These are phyloP conservation scores for Philereme transversata DNA, from an alignment of 2,888 invertebrate genomes.

Conservation along the genomic window DNA sequence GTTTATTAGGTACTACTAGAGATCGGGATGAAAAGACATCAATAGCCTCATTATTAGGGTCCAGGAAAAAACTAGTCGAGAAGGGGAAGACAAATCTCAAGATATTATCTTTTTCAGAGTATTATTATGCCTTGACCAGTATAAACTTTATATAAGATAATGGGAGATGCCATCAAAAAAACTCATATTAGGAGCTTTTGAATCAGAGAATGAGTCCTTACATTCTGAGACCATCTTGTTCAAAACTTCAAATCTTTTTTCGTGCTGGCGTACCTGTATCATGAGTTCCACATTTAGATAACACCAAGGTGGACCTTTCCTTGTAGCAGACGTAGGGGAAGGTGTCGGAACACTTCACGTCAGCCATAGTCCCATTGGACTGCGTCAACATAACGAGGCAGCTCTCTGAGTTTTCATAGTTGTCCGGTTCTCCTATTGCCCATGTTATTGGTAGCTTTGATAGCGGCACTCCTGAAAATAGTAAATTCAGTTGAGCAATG, in stretches of 20 bases:
- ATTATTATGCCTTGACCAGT: too few species aligned
- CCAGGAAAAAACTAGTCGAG: too few species aligned
- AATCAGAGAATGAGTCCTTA: conserved; percentile 1
- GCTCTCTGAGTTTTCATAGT: neutral
- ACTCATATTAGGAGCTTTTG: neutral
- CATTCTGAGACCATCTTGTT: too few species aligned
- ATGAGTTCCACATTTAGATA: conserved; percentile 35
- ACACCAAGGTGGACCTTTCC: neutral
- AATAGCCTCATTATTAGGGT: too few species aligned
- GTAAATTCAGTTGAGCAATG: neutral
- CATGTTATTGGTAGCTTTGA: neutral
- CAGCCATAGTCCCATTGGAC: neutral
- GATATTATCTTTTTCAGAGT: too few species aligned
- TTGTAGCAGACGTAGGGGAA: conserved; percentile 18
- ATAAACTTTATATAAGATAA: too few species aligned
- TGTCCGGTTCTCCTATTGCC: neutral
- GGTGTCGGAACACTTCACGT: neutral
- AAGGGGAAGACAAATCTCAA: too few species aligned
- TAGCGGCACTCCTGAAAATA: neutral
- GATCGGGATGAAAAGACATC: too few species aligned
- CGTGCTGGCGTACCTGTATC: conserved; percentile 26
- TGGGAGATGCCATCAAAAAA: too few species aligned
- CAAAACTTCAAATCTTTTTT: too few species aligned
- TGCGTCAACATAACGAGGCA: neutral
- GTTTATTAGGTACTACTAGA: too few species aligned